Evolutionary conservation across 1,140 invertebrate species (phyloP), one percentile per base, ranked within the genome.

Genomic region (Lepidostoma basale): DNA sequence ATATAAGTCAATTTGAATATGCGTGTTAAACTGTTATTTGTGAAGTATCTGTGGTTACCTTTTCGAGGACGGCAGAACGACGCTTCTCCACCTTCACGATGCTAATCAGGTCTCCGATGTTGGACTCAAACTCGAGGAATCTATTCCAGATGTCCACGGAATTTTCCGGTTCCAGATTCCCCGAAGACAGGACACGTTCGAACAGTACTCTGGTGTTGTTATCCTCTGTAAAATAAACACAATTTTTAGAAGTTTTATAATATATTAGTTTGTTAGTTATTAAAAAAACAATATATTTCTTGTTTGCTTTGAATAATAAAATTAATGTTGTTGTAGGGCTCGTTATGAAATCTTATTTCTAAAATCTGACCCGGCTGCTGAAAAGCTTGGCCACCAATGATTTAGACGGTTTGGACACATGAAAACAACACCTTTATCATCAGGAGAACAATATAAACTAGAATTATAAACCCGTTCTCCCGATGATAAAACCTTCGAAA

Each of bases 131-230:
- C 76, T 99, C 96, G 30, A 99, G 83, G 82, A 99, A 99, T 67
- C 92, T 86, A 81, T 98, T 98, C 98, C 98, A 99, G 67, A 99
- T 97, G 77, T 99, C 96, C 86, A 97, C 93, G 30, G 95, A 95
- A 83, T 96, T 94, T 79, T 98, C 93, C 3, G 93, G 89, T 69
- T 94, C 90, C 18, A 99, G 81, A 73, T 91, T 92, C n/a, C 94
- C 95, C 0, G 96, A 96, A 6, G 95, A 96, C 12, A 99, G 83
- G 22, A 99, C 95, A 62, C 97, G 84, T 79, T 99, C 98, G 84
- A 99, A 99, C 14, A 99, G 81, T 33, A 99, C 98, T 69, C 98
- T 83, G 0, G 98, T 99, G 77, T 99, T 99, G 81, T 99, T 99
- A 79, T 99, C 98, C 88, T 99, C 97, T 95, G 80, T 40, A 87